These are phyloP conservation scores for Tenebrosternarchus preto DNA, from an alignment of 2,113 vertebrate genomes.

Conservation along the genomic window DNA sequence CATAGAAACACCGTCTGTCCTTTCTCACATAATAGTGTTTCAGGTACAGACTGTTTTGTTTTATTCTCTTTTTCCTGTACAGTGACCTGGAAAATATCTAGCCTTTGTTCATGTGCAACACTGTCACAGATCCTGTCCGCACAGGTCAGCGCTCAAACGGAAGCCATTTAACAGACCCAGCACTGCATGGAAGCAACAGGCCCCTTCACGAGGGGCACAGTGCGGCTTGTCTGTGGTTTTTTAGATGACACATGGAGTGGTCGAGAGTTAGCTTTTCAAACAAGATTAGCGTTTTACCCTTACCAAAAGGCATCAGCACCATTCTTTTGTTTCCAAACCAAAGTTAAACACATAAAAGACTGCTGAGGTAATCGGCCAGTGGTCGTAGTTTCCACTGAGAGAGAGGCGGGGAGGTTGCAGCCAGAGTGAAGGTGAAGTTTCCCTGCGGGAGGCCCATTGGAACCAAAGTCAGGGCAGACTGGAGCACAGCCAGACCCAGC, in stretches of 20 bases:
- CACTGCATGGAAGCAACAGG: no score
- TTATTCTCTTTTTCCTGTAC: slow-evolving; percentile 13
- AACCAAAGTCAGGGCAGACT: slow-evolving; percentile 70
- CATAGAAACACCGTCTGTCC: slow-evolving; percentile 14
- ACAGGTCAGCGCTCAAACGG: neutral
- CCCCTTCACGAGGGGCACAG: neutral
- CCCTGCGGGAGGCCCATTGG: slow-evolving; percentile 61
- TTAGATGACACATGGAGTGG: neutral
- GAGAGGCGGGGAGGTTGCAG: neutral
- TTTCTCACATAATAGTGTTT: slow-evolving; percentile 39
- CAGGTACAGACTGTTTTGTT: slow-evolving; percentile 40
- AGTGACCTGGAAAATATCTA: slow-evolving; percentile 34
- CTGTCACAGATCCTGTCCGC: slow-evolving; percentile 1
- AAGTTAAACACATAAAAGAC: neutral
- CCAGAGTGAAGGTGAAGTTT: slow-evolving; percentile 59
- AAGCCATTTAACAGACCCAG: neutral
- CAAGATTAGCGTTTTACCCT: slow-evolving; percentile 41
- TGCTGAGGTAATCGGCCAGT: slow-evolving; percentile 2
- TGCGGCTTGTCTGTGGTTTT: neutral
- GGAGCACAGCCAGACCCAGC: slow-evolving; percentile 72
- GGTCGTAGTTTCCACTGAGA: slow-evolving; percentile 3
- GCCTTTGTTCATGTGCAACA: slow-evolving; percentile 25
- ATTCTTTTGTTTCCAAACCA: neutral
- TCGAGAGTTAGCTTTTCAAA: neutral
- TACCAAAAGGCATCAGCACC: neutral